Conservation (phyloP, 2,888 invertebrate species). For the Prosopocoilus inquinatus region DNA sequence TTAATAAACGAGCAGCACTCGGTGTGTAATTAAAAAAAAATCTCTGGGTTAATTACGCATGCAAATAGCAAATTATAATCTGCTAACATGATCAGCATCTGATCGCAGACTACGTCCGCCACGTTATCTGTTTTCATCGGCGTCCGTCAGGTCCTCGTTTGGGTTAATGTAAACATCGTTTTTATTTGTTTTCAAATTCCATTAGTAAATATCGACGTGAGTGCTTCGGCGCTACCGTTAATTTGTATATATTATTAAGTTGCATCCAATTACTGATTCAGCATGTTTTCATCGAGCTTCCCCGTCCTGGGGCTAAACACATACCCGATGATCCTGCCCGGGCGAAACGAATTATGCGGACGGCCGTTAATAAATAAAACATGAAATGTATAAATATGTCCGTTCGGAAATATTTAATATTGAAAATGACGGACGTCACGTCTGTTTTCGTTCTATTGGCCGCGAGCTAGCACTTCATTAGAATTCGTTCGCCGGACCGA, state of each 20-base stretch:
- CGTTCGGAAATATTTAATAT: constrained; percentile 16
- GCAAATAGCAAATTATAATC: constrained; percentile 1
- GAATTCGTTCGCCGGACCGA: too few relatives aligned
- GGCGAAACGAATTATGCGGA: background rate
- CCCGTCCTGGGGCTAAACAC: background rate
- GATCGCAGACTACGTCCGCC: background rate
- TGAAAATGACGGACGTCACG: background rate
- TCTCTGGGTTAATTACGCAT: background rate
- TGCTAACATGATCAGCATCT: background rate
- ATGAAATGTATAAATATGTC: constrained; percentile 25
- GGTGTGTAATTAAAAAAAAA: too few relatives aligned
- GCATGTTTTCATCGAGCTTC: constrained; percentile 16
- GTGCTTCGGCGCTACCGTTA: constrained; percentile 20
- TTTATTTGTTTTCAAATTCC: constrained; percentile 23
- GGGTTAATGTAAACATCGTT: constrained; percentile 3
- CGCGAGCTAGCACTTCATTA: too few relatives aligned
- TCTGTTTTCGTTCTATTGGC: constrained; percentile 1
- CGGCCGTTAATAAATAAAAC: constrained; percentile 21
- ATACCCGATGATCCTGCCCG: too few relatives aligned
- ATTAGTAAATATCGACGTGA: constrained; percentile 27
- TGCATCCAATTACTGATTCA: constrained; percentile 29
- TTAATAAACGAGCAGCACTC: too few relatives aligned
- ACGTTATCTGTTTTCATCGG: background rate
- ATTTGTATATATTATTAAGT: constrained; percentile 23
- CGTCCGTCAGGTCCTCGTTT: background rate